Evolutionary conservation across 2,888 invertebrate species (phyloP).

Genomic region (Phalera bucephala): DNA sequence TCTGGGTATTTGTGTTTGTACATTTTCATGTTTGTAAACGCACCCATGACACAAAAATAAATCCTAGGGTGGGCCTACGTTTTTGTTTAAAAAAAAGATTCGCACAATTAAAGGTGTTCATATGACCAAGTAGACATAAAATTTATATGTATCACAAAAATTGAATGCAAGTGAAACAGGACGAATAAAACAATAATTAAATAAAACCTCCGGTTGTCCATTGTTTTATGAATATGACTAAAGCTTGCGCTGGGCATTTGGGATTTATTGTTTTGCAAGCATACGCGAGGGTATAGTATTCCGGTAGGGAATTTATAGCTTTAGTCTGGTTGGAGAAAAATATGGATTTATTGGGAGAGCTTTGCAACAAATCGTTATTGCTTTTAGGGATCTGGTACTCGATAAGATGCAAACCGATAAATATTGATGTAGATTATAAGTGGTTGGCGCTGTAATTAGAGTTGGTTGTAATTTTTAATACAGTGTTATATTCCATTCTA

Average conservation of each 20-base stretch:
- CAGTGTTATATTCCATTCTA: no score
- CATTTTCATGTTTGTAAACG: no score
- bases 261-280: slow-evolving; percentile 71
- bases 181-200: slow-evolving; percentile 30
- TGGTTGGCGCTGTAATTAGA: not conserved
- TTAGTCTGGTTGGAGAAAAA: slow-evolving; percentile 63
- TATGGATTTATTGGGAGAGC: slow-evolving; percentile 61
- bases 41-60: no score
- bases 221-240: slow-evolving; percentile 49
- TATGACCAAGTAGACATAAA: no score
- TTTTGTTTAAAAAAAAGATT: no score
- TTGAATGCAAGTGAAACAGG: no score
- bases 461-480: no score
- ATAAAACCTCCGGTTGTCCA: slow-evolving; percentile 44
- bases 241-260: slow-evolving; percentile 51
- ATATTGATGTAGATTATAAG: slow-evolving; percentile 1
- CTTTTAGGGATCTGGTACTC: slow-evolving; percentile 38
- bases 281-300: slow-evolving; percentile 57
- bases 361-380: slow-evolving; percentile 61
- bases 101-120: no score
- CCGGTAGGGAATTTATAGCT: slow-evolving; percentile 64
- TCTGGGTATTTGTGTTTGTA: no score
- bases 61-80: no score
- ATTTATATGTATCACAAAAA: no score
- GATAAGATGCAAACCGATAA: slow-evolving; percentile 22